Evolutionary conservation across 2,113 vertebrate species (phyloP), one percentile per base, ranked within the genome.

Genomic region (Henicopernis longicauda): DNA sequence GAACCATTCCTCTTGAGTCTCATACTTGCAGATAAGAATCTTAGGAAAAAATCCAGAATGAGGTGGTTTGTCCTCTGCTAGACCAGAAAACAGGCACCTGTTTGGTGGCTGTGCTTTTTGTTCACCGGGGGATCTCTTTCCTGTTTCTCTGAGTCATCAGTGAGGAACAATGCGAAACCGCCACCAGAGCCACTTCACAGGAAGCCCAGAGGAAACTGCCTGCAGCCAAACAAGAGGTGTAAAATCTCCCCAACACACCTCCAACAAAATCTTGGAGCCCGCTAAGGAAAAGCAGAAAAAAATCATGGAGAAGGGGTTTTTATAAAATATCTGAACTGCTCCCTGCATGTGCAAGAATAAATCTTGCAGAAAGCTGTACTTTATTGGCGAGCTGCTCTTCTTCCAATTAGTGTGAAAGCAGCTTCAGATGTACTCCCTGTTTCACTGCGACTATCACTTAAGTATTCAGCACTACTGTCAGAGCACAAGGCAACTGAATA

Each of bases 1-100:
- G 98, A 98, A 69, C 98, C 97, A 89, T 97, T 98, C 94, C 97
- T 97, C 94, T 95, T 98, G 62, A 98, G 97, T 89, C 97, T 96
- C 98, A 98, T 97, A 54, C n/a, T 96, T 82, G 92, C 83, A 89
- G 97, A 97, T 61, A 98, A 96, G 50, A 95, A 91, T 87, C 97
- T 97, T 73, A 97, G 90, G 89, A 97, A 92, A 95, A 97, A 97
- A 94, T 98, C 97, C 97, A 97, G 97, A 95, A 85, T 92, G 87
- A 95, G 85, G 73, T 89, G 66, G 66, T 78, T 84, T 92, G 73
- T 89, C 78, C 84, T 63, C 72, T 58, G 76, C 83, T 50, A 73
- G 58, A 44, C 50, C 63, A 95, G 95, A 97, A 92, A 45, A 86
- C 87, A 90, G 96, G 95, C 90, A 98, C 96, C 97, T 96, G 94